These are phyloP conservation scores for Hydrotaea cyrtoneurina DNA, from an alignment of 2,888 invertebrate genomes.

Conservation along the genomic window DNA sequence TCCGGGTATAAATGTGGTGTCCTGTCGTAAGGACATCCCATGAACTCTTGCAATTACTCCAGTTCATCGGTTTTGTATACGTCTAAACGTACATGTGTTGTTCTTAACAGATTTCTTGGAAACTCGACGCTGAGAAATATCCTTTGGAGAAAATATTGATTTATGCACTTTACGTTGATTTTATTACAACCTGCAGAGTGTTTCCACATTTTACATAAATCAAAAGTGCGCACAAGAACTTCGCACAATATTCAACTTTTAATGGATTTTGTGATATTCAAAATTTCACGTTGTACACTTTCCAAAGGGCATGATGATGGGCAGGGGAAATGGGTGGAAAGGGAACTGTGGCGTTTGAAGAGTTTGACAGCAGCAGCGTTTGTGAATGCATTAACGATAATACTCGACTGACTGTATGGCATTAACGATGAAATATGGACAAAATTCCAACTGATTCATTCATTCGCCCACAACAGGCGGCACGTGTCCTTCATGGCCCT, in stretches of 20 bases:
- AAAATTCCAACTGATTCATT: conserved; percentile 18
- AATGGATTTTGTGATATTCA: conserved; percentile 18
- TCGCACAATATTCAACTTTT: background rate
- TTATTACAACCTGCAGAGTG: background rate
- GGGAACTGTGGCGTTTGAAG: conserved; percentile 29
- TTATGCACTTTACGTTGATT: conserved; percentile 12
- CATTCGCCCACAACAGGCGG: conserved; percentile 11
- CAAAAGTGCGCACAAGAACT: conserved; percentile 2
- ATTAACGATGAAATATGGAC: conserved; percentile 19
- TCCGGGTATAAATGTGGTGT: too few relatives aligned
- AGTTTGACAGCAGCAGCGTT: conserved; percentile 35
- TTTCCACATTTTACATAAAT: conserved; percentile 1
- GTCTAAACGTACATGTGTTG: background rate
- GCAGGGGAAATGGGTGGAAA: background rate
- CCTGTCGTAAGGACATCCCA: background rate
- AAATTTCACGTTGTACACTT: conserved; percentile 5
- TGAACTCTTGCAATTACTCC: background rate
- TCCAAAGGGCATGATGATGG: background rate
- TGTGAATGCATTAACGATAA: conserved; percentile 45
- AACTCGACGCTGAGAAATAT: background rate
- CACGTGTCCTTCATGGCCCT: conserved; percentile 54
- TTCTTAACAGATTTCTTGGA: background rate
- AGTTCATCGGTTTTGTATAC: background rate
- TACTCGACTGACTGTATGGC: conserved; percentile 32
- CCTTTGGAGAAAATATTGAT: background rate